Conservation (phyloP, 2,797 vertebrate genomes). For the Oreochromis mossambicus region DNA sequence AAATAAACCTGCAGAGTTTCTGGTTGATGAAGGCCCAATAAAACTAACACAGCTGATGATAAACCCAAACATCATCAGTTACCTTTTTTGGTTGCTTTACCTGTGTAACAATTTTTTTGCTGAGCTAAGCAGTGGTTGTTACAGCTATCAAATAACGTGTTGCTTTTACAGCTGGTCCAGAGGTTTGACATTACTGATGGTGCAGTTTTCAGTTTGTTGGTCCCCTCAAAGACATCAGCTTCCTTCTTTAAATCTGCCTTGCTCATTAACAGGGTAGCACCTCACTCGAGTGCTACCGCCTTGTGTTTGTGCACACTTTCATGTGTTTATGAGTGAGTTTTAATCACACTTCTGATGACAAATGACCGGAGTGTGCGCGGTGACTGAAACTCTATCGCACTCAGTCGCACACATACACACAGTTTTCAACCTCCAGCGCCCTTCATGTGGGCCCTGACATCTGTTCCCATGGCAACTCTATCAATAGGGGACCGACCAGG, state of each 20-base stretch:
- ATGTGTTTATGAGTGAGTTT: neutral
- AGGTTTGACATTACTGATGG: neutral
- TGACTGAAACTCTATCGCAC: neutral
- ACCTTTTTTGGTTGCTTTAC: neutral
- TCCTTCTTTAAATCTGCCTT: neutral
- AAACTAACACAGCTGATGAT: neutral
- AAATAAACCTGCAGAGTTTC: neutral
- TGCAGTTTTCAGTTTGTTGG: neutral
- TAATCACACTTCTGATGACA: neutral
- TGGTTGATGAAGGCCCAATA: neutral
- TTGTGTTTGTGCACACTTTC: neutral
- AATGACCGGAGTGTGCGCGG: neutral
- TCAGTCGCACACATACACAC: neutral
- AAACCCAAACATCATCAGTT: neutral
- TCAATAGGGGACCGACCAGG: slow-evolving; percentile 58
- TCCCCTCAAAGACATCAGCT: neutral
- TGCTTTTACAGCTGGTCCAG: neutral
- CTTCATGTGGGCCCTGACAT: slow-evolving; percentile 59
- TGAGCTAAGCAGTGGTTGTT: neutral
- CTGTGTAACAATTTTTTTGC: neutral
- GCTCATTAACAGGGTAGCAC: neutral
- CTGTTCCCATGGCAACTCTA: slow-evolving; percentile 77
- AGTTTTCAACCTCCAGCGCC: slow-evolving; percentile 48
- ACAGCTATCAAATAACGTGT: neutral
- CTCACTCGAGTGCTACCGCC: neutral